Evolutionary conservation across 1,140 invertebrate genomes (phyloP), one percentile per base, ranked within the genome.

Genomic region (Drosophila ironensis): DNA sequence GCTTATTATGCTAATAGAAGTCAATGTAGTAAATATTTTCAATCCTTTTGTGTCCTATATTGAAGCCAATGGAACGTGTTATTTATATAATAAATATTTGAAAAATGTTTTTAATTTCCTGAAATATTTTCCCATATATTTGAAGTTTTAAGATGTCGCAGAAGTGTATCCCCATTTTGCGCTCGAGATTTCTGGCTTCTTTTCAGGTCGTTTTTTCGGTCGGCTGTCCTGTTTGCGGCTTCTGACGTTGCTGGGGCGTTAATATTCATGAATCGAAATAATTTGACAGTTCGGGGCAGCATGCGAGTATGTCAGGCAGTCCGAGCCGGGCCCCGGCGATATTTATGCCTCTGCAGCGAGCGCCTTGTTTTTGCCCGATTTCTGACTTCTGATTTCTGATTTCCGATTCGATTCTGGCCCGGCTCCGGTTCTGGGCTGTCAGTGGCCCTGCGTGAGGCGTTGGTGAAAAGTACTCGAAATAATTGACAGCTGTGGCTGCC

Each of bases 191-290:
- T 8, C 4, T 0, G 2, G n/a, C n/a, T 25, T 4, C 2, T 9
- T 19, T 3, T 25, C 11, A 1, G 7, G 33, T 25, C 44, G 42
- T 52, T 35, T 20, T 24, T 4, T 30, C 57, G 53, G 20, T 28
- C 20, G 17, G 35, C 27, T 48, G 9, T 41, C 27, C 67, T 24
- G 33, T 68, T 38, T 69, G 50, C 53, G 52, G 52, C 51, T 45
- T 44, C 64, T 42, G 20, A 71, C 41, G 44, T 51, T 44, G 61
- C 20, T 72, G 61, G 73, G 81, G 80, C 80, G 80, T 86, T 87
- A 86, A 86, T 86, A 86, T 86, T 86, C 80, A 86, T 86, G 80
- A 86, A 86, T 86, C 81, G 80, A 87, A 86, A 86, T 86, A 86
- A 86, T 86, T 86, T 86, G 80, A 86, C 80, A 86, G 80, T 86